Base-by-base conservation (phyloP, 2,113 vertebrate species). In the Plectropomus leopardus region DNA sequence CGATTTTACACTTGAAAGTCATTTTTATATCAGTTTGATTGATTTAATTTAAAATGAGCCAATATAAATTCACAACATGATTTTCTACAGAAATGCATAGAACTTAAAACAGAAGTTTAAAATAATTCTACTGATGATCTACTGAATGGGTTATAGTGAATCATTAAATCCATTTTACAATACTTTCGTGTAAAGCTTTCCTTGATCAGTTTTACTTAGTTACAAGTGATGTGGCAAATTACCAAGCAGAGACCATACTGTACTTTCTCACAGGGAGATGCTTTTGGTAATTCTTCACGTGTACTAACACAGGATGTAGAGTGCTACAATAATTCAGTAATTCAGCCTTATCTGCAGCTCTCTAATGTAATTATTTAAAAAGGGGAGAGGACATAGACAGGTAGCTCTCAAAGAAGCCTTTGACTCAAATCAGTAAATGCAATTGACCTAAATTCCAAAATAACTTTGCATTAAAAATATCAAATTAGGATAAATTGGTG, bases 311-410 rank as follows among this genome's bases (percentile, higher is more conserved):
- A 26, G 26, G 11, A 24, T 10, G 7, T 17, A 10, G 2, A 10
- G 9, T 36, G 34, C 9, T 16, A 13, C 50, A 48, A 17, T 74
- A 72, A 60, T 59, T 26, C 17, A 28, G 53, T 66, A 59, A 64
- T 30, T 15, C 17, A 28, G 21, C 23, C 6, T 54, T 36, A 4
- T 50, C 13, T 53, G 68, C 51, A 65, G 21, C 30, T 55, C 7
- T 61, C 32, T 83, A 82, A 89, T 40, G 2, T 63, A 19, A 77
- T 83, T 51, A 88, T 57, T 55, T 47, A 80, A 86, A 82, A 16
- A 80, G n/a, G 26, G 4, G n/a, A 72, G 59, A 76, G 55, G 32
- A 28, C 58, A 68, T 9, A 61, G 24, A 57, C 24, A 71, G 68
- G 71, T 76, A n/a, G 50, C 50, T 69, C 17, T 87, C 72, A 90